These are phyloP conservation scores for Norana najaformis DNA, from an alignment of 2,888 invertebrate genomes.

Conservation along the genomic window DNA sequence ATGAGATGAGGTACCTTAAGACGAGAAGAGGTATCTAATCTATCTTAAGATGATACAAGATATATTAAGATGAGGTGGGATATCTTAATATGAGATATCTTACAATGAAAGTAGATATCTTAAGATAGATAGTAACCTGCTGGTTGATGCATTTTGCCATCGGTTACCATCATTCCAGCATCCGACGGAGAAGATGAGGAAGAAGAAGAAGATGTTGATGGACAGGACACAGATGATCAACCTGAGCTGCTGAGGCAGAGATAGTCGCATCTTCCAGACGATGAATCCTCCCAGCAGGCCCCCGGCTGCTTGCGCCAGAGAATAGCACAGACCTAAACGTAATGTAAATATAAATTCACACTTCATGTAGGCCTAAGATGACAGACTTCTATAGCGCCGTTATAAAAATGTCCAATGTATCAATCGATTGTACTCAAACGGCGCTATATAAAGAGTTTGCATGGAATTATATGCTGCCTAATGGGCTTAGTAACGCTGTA, in stretches of 20 bases:
- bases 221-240: conserved; percentile 28
- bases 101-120: no score
- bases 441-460: no score
- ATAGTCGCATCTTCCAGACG: conserved; percentile 29
- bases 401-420: no score
- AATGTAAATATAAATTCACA: not conserved
- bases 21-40: not conserved
- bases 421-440: no score
- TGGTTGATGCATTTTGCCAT: conserved; percentile 14
- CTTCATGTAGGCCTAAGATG: no score
- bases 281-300: conserved; percentile 27
- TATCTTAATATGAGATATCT: no score
- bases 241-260: conserved; percentile 25
- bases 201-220: conserved; percentile 33
- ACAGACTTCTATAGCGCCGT: no score
- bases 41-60: not conserved
- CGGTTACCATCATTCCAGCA: not conserved
- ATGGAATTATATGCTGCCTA: no score
- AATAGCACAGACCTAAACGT: conserved; percentile 32
- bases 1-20: not conserved
- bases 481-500: no score
- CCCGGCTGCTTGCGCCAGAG: conserved; percentile 33
- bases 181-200: conserved; percentile 35
- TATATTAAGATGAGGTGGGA: not conserved
- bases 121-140: not conserved